Conservation (phyloP, 1,140 invertebrate genomes). For the Cyclargus thomasi region DNA sequence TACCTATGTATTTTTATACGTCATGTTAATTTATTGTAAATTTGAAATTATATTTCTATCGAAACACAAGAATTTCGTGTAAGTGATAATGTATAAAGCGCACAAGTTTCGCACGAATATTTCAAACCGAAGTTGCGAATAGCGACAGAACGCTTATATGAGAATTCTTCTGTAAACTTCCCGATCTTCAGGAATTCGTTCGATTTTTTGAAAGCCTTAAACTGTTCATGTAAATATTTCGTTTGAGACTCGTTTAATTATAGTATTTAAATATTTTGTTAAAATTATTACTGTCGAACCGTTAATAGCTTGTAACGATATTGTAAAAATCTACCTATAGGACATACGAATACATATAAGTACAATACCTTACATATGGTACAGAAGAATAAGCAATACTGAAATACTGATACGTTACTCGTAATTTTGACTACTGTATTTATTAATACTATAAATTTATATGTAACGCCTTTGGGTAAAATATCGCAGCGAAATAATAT, state of each 20-base stretch:
- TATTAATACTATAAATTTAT: constrained; percentile 46
- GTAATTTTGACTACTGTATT: constrained; percentile 50
- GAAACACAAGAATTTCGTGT: constrained; percentile 29
- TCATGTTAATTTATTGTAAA: constrained; percentile 30
- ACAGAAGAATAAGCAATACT: constrained; percentile 57
- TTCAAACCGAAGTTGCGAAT: neutral
- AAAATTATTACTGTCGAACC: constrained; percentile 25
- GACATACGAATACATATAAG: constrained; percentile 47
- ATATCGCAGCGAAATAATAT: constrained; percentile 50
- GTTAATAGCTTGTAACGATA: constrained; percentile 31
- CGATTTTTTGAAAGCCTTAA: constrained; percentile 13
- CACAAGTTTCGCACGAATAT: constrained; percentile 31
- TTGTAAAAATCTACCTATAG: constrained; percentile 54
- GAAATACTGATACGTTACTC: constrained; percentile 40
- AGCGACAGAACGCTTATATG: constrained; percentile 7
- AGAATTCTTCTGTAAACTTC: constrained; percentile 13
- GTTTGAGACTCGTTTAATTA: constrained; percentile 18
- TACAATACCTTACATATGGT: constrained; percentile 52
- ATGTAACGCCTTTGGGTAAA: constrained; percentile 39
- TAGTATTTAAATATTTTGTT: constrained; percentile 27
- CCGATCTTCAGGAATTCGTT: constrained; percentile 11
- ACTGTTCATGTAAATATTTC: constrained; percentile 30
- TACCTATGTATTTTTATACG: constrained; percentile 43
- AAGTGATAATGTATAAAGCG: constrained; percentile 24
- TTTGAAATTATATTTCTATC: constrained; percentile 32